A percentile compares a stretch with the other conserved stretches of the same genome.
Evolutionary conservation across 2,888 invertebrate species (phyloP).

Genomic region (Gisinianus flammeolus): DNA sequence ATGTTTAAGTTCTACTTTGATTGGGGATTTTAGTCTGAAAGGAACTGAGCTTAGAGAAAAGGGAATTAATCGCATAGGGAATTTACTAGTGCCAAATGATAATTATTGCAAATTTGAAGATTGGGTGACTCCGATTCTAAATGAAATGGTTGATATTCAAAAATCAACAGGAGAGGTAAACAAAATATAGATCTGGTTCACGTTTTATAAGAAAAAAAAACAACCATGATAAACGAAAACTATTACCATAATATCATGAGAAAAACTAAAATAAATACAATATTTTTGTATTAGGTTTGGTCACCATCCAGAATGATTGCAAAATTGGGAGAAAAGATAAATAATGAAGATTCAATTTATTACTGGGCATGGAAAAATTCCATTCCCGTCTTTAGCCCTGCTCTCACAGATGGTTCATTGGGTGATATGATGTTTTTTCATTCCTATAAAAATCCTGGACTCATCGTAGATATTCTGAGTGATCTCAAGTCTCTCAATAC

Average conservation of each 20-base stretch:
- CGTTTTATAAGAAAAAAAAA: no score
- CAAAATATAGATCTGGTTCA: constrained; percentile 48
- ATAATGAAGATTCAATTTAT: constrained; percentile 88
- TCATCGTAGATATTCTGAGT: constrained; percentile 88
- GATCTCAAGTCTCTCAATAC: constrained; percentile 89
- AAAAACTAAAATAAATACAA: neutral
- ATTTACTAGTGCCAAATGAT: constrained; percentile 95
- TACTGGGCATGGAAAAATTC: constrained; percentile 97
- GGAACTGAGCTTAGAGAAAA: constrained; percentile 80
- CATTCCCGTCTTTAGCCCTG: constrained; percentile 97
- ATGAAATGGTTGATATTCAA: constrained; percentile 89
- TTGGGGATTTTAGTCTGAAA: constrained; percentile 87
- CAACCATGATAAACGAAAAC: no score
- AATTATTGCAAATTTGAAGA: constrained; percentile 98
- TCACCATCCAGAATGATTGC: constrained; percentile 87
- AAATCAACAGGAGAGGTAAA: constrained; percentile 65
- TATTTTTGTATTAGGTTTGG: constrained; percentile 72
- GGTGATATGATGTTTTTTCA: constrained; percentile 99
- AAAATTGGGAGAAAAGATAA: constrained; percentile 86
- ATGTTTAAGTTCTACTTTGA: constrained; percentile 90
- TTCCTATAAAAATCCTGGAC: constrained; percentile 88
- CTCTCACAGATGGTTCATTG: constrained; percentile 94
- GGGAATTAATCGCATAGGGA: constrained; percentile 90
- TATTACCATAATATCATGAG: neutral
- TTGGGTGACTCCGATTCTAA: constrained; percentile 93